Evolutionary conservation across 2,888 invertebrate species (phyloP).

Genomic region (Drosophila colorata): DNA sequence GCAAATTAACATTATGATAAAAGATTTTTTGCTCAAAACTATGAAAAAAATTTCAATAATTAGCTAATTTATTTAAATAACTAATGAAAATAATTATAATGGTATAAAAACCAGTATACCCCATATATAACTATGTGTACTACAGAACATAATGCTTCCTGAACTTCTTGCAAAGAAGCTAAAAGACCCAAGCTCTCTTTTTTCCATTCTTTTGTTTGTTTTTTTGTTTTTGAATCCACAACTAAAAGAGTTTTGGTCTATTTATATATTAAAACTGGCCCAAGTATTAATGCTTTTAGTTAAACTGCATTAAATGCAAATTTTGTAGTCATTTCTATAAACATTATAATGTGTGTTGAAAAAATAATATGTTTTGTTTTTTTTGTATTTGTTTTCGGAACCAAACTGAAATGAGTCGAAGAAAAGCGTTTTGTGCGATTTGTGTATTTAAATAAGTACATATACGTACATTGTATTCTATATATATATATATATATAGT

Average conservation of each 20-base stretch:
- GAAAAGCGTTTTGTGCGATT: conserved; percentile 60
- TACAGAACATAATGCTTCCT: conserved; percentile 58
- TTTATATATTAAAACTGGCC: conserved; percentile 37
- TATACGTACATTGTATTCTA: conserved; percentile 42
- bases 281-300: conserved; percentile 72
- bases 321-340: conserved; percentile 68
- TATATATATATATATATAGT: conserved; percentile 34
- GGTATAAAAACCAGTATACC: conserved; percentile 13
- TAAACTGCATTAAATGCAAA: conserved; percentile 80
- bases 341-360: conserved; percentile 54
- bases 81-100: conserved; percentile 19
- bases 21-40: conserved; percentile 47
- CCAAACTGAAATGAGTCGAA: conserved; percentile 4
- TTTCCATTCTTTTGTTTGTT: background rate
- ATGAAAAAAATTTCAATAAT: conserved; percentile 23
- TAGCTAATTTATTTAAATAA: conserved; percentile 38
- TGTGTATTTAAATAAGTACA: conserved; percentile 72
- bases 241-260: conserved; percentile 16
- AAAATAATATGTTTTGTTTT: conserved; percentile 24
- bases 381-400: background rate
- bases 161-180: conserved; percentile 45
- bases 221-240: conserved; percentile 3
- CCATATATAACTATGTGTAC: conserved; percentile 20
- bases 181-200: conserved; percentile 12
- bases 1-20: conserved; percentile 21